A percentile compares a stretch with the other conserved stretches of the same genome.
phyloP scores from a whole-genome alignment of 1,140 invertebrate genomes.

The Drosophila ficusphila region DNA sequence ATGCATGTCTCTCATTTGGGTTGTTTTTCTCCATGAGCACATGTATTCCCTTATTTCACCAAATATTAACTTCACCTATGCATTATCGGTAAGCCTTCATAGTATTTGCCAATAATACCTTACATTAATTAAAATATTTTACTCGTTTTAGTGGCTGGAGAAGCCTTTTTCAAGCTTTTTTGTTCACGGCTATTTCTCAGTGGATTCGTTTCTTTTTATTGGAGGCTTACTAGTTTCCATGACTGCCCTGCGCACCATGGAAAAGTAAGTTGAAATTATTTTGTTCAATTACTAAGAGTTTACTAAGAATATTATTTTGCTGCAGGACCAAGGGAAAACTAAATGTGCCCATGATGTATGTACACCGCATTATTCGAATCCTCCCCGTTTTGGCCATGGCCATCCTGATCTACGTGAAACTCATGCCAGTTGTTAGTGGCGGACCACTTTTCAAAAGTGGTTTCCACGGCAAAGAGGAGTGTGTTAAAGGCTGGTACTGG shows the following conservation, averaged over 20 bases:
- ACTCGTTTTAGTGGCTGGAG: conserved; percentile 66
- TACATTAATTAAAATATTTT: background rate
- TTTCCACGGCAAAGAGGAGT: conserved; percentile 61
- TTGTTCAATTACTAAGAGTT: too few species aligned
- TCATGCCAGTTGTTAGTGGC: conserved; percentile 10
- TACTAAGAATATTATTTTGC: background rate
- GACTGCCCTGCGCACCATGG: conserved; percentile 87
- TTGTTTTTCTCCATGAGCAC: conserved; percentile 86
- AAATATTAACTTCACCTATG: conserved; percentile 51
- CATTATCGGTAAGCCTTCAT: conserved; percentile 2
- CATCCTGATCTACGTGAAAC: conserved; percentile 47
- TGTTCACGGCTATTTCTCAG: conserved; percentile 86
- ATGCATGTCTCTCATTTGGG: conserved; percentile 87
- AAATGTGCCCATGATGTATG: conserved; percentile 64
- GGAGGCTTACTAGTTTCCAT: conserved; percentile 88
- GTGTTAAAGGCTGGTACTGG: conserved; percentile 56
- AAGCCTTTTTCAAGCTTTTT: conserved; percentile 85
- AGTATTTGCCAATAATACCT: background rate
- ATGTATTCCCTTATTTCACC: conserved; percentile 55
- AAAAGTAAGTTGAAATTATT: conserved; percentile 85
- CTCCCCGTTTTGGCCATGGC: conserved; percentile 47
- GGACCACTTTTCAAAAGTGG: conserved; percentile 16
- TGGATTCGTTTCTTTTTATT: conserved; percentile 89
- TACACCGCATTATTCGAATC: conserved; percentile 62
- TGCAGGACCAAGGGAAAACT: conserved; percentile 51